Percentiles rank a stretch among this genome's conserved stretches.
Conservation (phyloP, 2,888 invertebrate species). For the Venusia cambrica region DNA sequence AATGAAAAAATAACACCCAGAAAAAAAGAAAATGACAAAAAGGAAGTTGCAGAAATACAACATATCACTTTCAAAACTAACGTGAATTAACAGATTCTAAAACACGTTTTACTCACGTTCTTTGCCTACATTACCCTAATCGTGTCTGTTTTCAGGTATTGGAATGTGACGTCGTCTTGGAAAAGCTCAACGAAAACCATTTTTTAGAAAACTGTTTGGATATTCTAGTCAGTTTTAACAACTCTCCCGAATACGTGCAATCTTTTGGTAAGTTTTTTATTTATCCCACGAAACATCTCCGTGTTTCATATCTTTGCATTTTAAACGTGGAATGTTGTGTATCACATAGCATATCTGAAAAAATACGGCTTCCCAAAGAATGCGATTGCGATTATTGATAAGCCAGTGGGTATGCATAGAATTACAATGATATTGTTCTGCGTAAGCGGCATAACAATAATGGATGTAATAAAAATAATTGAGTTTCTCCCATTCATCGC, state of each 20-base stretch:
- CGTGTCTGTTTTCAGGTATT: conserved; percentile 46
- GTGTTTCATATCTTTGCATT: no score
- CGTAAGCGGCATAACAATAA: conserved; percentile 17
- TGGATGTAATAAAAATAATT: conserved; percentile 24
- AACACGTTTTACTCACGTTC: no score
- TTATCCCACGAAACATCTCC: no score
- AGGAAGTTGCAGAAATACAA: no score
- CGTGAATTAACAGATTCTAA: no score
- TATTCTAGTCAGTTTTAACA: conserved; percentile 61
- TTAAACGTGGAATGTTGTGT: conserved; percentile 3
- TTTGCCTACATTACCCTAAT: no score
- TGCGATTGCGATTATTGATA: conserved; percentile 8
- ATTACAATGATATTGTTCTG: conserved; percentile 24
- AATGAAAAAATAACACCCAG: no score
- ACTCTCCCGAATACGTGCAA: conserved; percentile 47
- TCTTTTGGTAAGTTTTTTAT: conserved; percentile 57
- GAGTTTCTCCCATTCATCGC: conserved; percentile 11
- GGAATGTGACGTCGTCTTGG: conserved; percentile 54
- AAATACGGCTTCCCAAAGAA: conserved; percentile 8
- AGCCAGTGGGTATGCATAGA: conserved; percentile 15
- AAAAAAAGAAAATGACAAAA: no score
- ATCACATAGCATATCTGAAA: conserved; percentile 1
- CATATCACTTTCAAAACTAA: no score
- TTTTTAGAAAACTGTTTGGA: conserved; percentile 60
- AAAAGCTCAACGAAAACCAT: conserved; percentile 49